Base-by-base conservation (phyloP, 2,797 vertebrate species). In the Micrastur ruficollis region DNA sequence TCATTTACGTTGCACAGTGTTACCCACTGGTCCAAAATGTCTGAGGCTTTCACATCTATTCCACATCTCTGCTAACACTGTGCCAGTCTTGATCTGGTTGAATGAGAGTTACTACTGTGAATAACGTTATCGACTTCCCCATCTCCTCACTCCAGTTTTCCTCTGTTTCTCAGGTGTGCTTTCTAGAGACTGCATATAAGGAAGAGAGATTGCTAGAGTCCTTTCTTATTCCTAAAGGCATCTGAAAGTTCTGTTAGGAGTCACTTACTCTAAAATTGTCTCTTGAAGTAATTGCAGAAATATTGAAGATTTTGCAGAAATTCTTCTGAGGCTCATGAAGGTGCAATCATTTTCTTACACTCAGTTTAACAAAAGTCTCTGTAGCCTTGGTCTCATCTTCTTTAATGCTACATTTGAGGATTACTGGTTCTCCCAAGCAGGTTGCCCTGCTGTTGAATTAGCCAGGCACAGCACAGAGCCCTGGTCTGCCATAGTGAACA, bases 31-130 rank as follows among this genome's bases (percentile, higher is more conserved):
- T n/a, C 70, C 59, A 50, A 31, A 66, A 81, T n/a, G 25, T 65
- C 27, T 63, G 74, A 68, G 44, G n/a, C 53, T 84, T 93, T 84
- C 47, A 20, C 20, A 52, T 50, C 47, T 75, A 5, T 81, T 81
- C 34, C 25, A 21, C 31, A 31, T 8, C 21, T 91, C 49, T 1
- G 11, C 49, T 76, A 44, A 53, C 49, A 44, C 31, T n/a, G 20
- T 67, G n/a, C n/a, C 8, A 21, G 53, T 21, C 70, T 58, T 62
- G 26, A 42, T 40, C 56, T 75, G 58, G 79, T 56, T 1, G 1
- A 59, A 44, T 22, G 27, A 88, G 44, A 67, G 38, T 42, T 0
- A 2, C 63, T 46, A 12, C 25, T 0, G 1, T 1, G 1, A 80
- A 36, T 31, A 71, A 40, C 6, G 8, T n/a, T 86, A 38, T 1